Conservation (phyloP, 2,888 invertebrate species). For the Falcaria lacertinaria region DNA sequence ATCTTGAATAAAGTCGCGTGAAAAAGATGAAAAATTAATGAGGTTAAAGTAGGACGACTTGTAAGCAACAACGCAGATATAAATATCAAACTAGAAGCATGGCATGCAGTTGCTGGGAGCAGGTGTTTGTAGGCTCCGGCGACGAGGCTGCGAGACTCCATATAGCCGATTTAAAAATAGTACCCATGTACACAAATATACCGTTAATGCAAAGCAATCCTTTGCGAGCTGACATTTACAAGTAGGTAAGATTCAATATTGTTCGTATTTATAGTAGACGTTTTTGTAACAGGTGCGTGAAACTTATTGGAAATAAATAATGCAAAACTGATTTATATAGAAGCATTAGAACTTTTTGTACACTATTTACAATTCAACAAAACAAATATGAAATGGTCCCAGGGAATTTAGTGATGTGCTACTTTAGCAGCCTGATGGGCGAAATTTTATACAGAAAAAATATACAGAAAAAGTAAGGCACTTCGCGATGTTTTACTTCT, state of each 20-base stretch:
- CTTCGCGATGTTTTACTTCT: conserved; percentile 30
- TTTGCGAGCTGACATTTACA: not conserved
- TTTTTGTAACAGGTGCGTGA: not conserved
- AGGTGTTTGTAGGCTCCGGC: not conserved
- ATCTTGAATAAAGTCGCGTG: conserved; percentile 40
- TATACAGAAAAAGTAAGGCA: conserved; percentile 6
- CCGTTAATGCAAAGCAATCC: not conserved
- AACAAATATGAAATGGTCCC: too few species aligned
- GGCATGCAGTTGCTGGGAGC: not conserved
- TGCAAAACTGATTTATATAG: too few species aligned
- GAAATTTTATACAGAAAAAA: not conserved
- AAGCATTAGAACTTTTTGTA: too few species aligned
- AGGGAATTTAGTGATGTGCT: too few species aligned
- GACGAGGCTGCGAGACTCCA: not conserved
- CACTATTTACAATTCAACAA: too few species aligned
- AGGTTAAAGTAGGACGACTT: conserved; percentile 47
- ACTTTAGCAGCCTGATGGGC: too few species aligned
- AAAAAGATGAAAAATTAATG: conserved; percentile 54
- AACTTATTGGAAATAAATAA: too few species aligned
- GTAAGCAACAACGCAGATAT: conserved; percentile 27
- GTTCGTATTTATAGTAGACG: not conserved
- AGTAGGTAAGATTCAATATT: not conserved
- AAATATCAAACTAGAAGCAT: conserved; percentile 24
- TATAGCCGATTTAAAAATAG: not conserved
- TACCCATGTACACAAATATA: not conserved